phyloP scores from a whole-genome alignment of 2,113 vertebrate genomes.

The Geothlypis trichas region DNA sequence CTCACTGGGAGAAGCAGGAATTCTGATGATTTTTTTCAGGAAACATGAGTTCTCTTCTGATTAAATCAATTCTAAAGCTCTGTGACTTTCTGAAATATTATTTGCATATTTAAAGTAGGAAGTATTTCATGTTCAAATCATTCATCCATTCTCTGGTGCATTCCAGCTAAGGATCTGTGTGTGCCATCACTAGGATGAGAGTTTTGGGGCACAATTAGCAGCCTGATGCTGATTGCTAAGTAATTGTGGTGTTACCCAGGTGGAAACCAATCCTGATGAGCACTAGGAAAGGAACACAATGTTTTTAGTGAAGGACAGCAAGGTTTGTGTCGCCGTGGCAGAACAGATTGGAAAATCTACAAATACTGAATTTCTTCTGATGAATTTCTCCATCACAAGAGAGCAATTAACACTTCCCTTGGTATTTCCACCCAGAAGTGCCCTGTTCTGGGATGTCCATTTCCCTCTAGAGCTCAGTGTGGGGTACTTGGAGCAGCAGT shows the following conservation, averaged over 20 bases:
- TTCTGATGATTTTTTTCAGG: neutral
- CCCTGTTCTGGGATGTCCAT: neutral
- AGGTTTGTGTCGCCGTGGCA: neutral
- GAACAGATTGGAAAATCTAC: neutral
- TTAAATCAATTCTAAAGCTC: neutral
- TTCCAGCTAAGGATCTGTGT: neutral
- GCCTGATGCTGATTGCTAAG: neutral
- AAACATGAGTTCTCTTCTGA: neutral
- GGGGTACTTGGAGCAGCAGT: neutral
- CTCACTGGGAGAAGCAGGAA: slow-evolving; percentile 4
- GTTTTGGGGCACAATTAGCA: neutral
- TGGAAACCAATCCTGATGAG: neutral
- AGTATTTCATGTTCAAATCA: neutral
- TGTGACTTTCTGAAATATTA: neutral
- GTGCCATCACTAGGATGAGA: neutral
- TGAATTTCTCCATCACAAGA: neutral
- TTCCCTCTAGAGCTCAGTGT: neutral
- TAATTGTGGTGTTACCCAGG: neutral
- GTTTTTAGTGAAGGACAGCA: neutral
- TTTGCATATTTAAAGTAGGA: neutral
- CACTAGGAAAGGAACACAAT: neutral
- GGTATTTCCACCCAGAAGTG: neutral
- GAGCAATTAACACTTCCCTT: neutral
- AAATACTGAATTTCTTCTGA: neutral
- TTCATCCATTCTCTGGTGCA: neutral